These are phyloP conservation scores for Threskiornis aethiopicus DNA, from an alignment of 2,797 vertebrate species.

Conservation along the genomic window DNA sequence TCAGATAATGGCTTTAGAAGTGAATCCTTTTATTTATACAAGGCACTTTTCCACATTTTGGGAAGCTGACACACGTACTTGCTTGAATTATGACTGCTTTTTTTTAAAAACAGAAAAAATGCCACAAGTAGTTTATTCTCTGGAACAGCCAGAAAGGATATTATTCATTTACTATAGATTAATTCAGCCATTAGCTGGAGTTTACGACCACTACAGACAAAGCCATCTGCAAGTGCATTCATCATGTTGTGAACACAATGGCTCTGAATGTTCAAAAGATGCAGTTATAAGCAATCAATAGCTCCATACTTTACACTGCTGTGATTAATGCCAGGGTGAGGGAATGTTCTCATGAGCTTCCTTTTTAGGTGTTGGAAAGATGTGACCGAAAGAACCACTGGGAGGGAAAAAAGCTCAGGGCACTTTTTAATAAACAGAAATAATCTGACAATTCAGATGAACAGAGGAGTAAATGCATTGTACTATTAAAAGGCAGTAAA, in stretches of 20 bases:
- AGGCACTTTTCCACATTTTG: conserved; percentile 1
- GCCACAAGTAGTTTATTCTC: background rate
- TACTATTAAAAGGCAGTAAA: background rate
- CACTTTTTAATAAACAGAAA: background rate
- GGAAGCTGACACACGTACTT: background rate
- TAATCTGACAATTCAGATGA: background rate
- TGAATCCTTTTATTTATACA: conserved; percentile 2
- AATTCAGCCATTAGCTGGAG: conserved; percentile 45
- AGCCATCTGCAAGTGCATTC: conserved; percentile 40
- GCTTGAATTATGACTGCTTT: background rate
- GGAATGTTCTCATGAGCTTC: background rate
- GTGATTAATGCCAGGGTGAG: background rate
- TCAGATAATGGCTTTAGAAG: conserved; percentile 9
- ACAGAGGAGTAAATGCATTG: background rate
- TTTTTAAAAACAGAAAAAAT: conserved; percentile 2
- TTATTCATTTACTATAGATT: conserved; percentile 45
- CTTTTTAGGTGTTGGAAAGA: background rate
- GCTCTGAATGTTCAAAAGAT: conserved; percentile 27
- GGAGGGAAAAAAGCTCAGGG: background rate
- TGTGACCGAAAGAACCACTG: background rate
- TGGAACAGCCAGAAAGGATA: background rate
- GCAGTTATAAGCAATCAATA: conserved; percentile 38
- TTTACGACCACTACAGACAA: conserved; percentile 52
- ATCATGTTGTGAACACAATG: conserved; percentile 27
- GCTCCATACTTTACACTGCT: background rate